Evolutionary conservation across 2,797 vertebrate species (phyloP).

Genomic region (Mus caroli): DNA sequence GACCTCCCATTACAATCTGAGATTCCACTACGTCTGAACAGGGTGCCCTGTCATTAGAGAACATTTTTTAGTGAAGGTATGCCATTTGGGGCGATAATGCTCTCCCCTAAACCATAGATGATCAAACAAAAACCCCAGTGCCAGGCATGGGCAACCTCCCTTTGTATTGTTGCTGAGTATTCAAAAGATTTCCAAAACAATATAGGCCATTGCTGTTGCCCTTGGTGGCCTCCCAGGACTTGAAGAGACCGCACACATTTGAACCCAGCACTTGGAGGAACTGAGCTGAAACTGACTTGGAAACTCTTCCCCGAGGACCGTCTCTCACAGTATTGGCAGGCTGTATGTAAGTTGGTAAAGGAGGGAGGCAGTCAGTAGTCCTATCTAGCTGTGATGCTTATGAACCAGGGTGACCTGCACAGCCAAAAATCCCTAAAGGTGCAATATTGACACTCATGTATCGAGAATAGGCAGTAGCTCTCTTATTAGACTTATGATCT

Average conservation of each 20-base stretch:
- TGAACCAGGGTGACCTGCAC: neutral
- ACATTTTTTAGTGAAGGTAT: neutral
- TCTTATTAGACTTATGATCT: neutral
- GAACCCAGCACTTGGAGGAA: neutral
- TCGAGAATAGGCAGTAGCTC: neutral
- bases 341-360: neutral
- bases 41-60: neutral
- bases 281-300: neutral
- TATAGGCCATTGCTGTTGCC: neutral
- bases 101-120: neutral
- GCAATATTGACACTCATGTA: no score
- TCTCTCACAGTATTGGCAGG: neutral
- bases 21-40: neutral
- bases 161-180: neutral
- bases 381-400: no score
- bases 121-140: neutral
- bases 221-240: neutral
- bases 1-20: neutral
- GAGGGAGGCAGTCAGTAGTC: no score
- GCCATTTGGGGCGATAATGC: neutral
- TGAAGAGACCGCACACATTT: neutral
- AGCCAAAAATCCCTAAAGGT: neutral
- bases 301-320: neutral
- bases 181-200: neutral
- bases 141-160: neutral